Base-by-base conservation (phyloP, 2,113 vertebrate species). In the Semnornis frantzii region DNA sequence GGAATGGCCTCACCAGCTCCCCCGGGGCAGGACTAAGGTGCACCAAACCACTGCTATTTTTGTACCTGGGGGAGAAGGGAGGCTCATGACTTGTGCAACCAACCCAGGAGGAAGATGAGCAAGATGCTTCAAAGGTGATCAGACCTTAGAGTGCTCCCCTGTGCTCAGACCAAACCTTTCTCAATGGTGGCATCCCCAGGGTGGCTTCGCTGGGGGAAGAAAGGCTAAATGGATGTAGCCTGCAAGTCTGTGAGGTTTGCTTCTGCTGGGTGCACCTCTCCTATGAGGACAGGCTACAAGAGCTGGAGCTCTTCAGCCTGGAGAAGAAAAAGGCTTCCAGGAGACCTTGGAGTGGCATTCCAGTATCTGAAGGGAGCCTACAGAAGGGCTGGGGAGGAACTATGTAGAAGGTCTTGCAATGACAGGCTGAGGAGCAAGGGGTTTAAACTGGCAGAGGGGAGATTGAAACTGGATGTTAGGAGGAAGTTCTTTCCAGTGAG, bases 91-190 rank as follows among this genome's bases (percentile, higher is more conserved):
- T 83, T 28, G 2, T 69, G 33, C 19, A 8, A 39, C 55, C 72
- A 60, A 28, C 71, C 27, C 80, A 42, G 62, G 65, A 52, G 34
- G 62, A 24, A 12, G 50, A 24, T 3, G 44, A n/a, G 23, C 62
- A 1, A 79, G 80, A 13, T 89, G 84, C 65, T 73, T 19, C 63
- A 31, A 48, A 48, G 46, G 10, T 1, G 4, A 19, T 20, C 8
- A 3, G 30, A 57, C 2, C n/a, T 48, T 34, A 24, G 24, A 15
- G 33, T 0, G 1, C 13, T 73, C 21, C 8, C 2, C 6, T 1
- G 3, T 33, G 25, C 54, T 63, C 1, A 0, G 15, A 13, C 59
- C 16, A 12, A 37, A 33, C 16, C 0, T 0, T 62, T n/a, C 6
- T 9, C 30, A 15, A 30, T 1, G 1, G 24, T 19, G 42, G 34